phyloP scores from a whole-genome alignment of 1,140 invertebrate species.

The Ceratitis capitata region DNA sequence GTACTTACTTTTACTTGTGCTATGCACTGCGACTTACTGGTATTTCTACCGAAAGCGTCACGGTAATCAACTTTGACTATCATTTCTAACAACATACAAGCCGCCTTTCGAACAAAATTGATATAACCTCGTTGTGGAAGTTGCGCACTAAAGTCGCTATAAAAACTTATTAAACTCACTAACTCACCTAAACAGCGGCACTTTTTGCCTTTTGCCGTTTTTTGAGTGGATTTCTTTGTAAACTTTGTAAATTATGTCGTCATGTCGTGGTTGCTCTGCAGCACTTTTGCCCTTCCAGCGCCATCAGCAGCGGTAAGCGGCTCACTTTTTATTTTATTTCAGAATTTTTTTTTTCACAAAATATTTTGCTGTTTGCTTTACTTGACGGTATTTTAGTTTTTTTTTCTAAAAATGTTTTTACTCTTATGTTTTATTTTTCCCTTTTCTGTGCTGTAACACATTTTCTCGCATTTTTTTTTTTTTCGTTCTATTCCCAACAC shows the following conservation, averaged over 20 bases:
- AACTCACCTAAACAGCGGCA: constrained; percentile 1
- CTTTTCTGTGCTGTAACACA: neutral
- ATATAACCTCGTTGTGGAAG: too few species aligned
- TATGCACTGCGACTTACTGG: too few species aligned
- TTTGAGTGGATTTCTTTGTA: constrained; percentile 25
- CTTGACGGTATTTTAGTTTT: neutral
- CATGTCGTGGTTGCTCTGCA: neutral
- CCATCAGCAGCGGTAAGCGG: neutral
- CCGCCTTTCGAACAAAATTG: too few species aligned
- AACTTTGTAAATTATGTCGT: constrained; percentile 23
- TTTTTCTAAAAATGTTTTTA: neutral
- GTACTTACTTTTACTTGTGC: too few species aligned
- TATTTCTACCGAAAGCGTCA: too few species aligned
- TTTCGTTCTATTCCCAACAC: neutral
- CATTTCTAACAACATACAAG: too few species aligned
- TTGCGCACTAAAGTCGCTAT: too few species aligned
- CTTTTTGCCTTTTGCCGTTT: neutral
- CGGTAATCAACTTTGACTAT: too few species aligned
- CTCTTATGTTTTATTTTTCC: too few species aligned
- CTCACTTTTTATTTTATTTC: neutral
- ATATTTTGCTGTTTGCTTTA: too few species aligned
- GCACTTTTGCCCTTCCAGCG: neutral
- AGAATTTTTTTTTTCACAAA: neutral
- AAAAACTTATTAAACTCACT: neutral
- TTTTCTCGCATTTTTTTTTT: neutral